A percentile compares a stretch with the other conserved stretches of the same genome.
phyloP scores from a whole-genome alignment of 2,797 vertebrate genomes.

The Cossypha dichroa region DNA sequence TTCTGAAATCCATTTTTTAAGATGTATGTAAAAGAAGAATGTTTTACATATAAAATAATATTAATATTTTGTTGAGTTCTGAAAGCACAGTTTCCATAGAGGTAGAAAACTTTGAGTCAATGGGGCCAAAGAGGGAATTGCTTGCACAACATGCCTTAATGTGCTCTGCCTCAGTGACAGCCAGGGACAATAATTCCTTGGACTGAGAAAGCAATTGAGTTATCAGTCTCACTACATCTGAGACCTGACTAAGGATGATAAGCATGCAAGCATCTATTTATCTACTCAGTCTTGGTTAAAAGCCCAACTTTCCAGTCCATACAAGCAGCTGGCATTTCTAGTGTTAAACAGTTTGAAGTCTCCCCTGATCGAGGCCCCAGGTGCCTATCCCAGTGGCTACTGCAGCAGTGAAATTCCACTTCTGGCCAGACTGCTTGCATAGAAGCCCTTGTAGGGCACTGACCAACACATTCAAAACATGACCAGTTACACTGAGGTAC shows the following conservation, averaged over 20 bases:
- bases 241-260: background rate
- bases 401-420: background rate
- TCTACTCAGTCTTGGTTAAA: background rate
- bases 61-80: background rate
- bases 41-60: background rate
- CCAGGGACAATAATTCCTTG: background rate
- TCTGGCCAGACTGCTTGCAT: background rate
- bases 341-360: background rate
- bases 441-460: background rate
- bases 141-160: background rate
- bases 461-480: background rate
- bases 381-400: background rate
- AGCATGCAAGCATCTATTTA: background rate
- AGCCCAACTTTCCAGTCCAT: background rate
- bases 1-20: background rate
- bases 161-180: background rate
- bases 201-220: background rate
- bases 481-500: background rate
- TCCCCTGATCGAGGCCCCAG: rapidly evolving
- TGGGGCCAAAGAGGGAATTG: background rate
- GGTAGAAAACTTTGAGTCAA: background rate
- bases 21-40: background rate
- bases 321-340: background rate
- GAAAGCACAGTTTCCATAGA: background rate
- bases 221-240: background rate